Base-by-base conservation (phyloP, 2,113 vertebrate genomes). In the Isurus oxyrinchus region DNA sequence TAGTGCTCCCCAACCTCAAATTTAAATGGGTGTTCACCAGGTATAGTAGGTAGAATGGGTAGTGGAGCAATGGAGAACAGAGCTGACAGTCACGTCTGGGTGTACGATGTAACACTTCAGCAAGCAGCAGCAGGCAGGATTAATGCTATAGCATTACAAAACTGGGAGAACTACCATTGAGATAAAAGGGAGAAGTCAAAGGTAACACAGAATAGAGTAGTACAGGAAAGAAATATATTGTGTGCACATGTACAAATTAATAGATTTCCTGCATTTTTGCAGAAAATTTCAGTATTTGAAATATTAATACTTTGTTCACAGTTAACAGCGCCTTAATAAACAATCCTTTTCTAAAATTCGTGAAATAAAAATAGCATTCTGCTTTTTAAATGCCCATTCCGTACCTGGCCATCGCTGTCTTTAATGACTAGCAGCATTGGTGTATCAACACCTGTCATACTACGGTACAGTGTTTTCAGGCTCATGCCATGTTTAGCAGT, bases 401-500 rank as follows among this genome's bases (percentile, higher is more conserved):
- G 86, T 97, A 99, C 99, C 99, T 99, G 99, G 76, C 99, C 98
- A 95, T 99, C 99, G 67, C 99, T 99, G 97, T 99, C 99, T 97
- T 99, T 99, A 97, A 99, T 99, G 90, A 99, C 99, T 98, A 99
- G 96, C 69, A 99, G 98, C 96, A 99, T 98, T 0, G 99, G 99
- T 0, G 99, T 99, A 97, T 99, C 99, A 97, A 99, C 98, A 91
- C 98, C 98, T 97, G 98, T 97, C 99, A 99, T 99, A 96, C 98
- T 98, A 97, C 99, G 98, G 97, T 99, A 99, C 95, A 99, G 98
- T 0, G 99, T 98, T 98, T 99, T 99, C 97, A 99, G 98, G 97
- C 99, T 99, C 98, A 99, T 99, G 97, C 99, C 99, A 96, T 99
- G 99, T 97, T 99, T 99, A 95, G 98, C 98, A 3, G 99, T 99